Percentiles rank a stretch among this genome's conserved stretches.
These are phyloP conservation scores for Neogobius melanostomus DNA, from an alignment of 2,113 vertebrate genomes.

Conservation along the genomic window DNA sequence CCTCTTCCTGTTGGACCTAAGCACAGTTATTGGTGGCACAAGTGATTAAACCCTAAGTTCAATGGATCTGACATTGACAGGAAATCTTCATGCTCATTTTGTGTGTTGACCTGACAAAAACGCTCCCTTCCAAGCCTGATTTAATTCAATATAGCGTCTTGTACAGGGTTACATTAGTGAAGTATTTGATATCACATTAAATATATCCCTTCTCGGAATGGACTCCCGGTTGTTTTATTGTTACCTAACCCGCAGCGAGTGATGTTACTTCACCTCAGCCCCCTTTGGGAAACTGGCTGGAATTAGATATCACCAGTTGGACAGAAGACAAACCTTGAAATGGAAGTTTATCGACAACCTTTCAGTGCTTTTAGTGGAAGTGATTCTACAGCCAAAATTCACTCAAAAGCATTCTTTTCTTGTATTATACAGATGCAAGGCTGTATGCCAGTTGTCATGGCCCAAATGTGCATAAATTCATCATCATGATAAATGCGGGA, in stretches of 20 bases:
- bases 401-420: slow-evolving; percentile 19
- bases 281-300: slow-evolving; percentile 36
- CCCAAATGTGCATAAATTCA: slow-evolving; percentile 53
- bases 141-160: slow-evolving; percentile 11
- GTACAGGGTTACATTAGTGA: slow-evolving; percentile 16
- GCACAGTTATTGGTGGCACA: no score
- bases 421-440: slow-evolving; percentile 17
- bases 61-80: no score
- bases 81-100: neutral
- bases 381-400: slow-evolving; percentile 53
- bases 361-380: slow-evolving; percentile 34
- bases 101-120: neutral
- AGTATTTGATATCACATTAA: slow-evolving; percentile 21
- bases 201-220: slow-evolving; percentile 11
- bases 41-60: no score
- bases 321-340: slow-evolving; percentile 51
- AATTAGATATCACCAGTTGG: slow-evolving; percentile 42
- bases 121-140: neutral
- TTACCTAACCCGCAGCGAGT: slow-evolving; percentile 26
- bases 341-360: slow-evolving; percentile 60
- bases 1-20: no score
- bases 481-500: slow-evolving; percentile 66
- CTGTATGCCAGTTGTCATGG: slow-evolving; percentile 54
- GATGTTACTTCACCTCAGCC: slow-evolving; percentile 17
- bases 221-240: slow-evolving; percentile 22